Evolutionary conservation across 2,888 invertebrate genomes (phyloP), one percentile per base, ranked within the genome.

Genomic region (Elmis aenea): DNA sequence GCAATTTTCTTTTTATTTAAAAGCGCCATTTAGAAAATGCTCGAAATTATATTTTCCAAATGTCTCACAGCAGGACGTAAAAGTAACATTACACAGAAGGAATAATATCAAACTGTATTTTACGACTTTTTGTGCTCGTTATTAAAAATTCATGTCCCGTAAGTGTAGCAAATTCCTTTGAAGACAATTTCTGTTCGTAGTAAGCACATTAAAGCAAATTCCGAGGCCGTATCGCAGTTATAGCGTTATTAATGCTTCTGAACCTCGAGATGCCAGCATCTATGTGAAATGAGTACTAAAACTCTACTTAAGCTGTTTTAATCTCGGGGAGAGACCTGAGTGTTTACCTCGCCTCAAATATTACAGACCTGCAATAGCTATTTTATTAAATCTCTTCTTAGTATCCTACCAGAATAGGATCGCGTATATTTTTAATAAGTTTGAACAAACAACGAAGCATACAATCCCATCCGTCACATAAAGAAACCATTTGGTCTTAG

Each of bases 221-320:
- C 33, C 42, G 26, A 16, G 25, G 27, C 33, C 31, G 36, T 38
- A 42, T 38, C 38, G 34, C 31, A 34, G 33, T 18, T 38, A 42
- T 38, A 42, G 33, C 26, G 42, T 33, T 38, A 42, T 42, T 42
- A 42, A 42, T 42, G 31, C 38, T 26, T 29, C 33, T 42, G 38
- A 38, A 42, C 38, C 42, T 34, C 43, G 28, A 43, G 42, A 43
- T 42, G 45, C 45, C 38, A 41, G 45, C 40, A 43, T 44, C 46
- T 46, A 41, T 50, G 49, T 46, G 48, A 50, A 52, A 52, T 51
- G 51, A 51, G 46, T 43, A 54, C 50, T 54, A 50, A 48, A 49
- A 52, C 47, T 47, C 48, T 46, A 48, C 51, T 46, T 52, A 51
- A 54, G 54, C 54, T 46, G 51, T 51, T 54, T 51, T 51, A 52